phyloP scores from a whole-genome alignment of 2,113 vertebrate species.

The Sinocyclocheilus rhinocerous region DNA sequence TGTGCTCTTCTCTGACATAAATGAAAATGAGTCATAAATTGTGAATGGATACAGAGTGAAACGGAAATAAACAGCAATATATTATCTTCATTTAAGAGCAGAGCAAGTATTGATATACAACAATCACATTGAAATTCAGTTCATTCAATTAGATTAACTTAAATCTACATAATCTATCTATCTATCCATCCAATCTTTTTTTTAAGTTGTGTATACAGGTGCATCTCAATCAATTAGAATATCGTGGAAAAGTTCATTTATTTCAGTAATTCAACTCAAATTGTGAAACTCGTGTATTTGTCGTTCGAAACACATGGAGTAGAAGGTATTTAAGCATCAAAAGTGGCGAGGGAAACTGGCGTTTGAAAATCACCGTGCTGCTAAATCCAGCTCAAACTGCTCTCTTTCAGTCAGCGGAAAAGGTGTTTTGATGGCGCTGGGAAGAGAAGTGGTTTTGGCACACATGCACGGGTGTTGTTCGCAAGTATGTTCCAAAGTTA shows the following conservation, averaged over 20 bases:
- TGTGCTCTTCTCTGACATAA: background rate
- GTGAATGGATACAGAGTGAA: background rate
- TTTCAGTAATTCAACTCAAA: too few relatives aligned
- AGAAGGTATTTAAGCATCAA: background rate
- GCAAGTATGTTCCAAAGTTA: background rate
- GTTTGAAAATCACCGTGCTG: background rate
- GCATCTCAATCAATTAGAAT: too few relatives aligned
- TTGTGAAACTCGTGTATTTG: too few relatives aligned
- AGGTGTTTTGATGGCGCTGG: background rate
- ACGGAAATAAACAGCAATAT: background rate
- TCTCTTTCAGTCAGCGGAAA: slow-evolving; percentile 13
- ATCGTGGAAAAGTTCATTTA: too few relatives aligned
- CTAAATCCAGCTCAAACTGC: background rate
- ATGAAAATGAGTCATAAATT: background rate
- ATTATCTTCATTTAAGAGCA: background rate
- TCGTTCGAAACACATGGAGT: background rate
- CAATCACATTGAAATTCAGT: background rate
- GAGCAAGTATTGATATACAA: background rate
- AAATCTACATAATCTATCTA: background rate
- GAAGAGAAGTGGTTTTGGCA: background rate
- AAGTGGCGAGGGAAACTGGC: background rate
- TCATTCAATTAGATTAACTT: background rate
- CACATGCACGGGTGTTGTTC: background rate
- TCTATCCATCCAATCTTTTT: too few relatives aligned
- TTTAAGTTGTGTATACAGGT: too few relatives aligned